A percentile compares a stretch with the other conserved stretches of the same genome.
Evolutionary conservation across 2,113 vertebrate genomes (phyloP).

Genomic region (Proterorhinus semilunaris): DNA sequence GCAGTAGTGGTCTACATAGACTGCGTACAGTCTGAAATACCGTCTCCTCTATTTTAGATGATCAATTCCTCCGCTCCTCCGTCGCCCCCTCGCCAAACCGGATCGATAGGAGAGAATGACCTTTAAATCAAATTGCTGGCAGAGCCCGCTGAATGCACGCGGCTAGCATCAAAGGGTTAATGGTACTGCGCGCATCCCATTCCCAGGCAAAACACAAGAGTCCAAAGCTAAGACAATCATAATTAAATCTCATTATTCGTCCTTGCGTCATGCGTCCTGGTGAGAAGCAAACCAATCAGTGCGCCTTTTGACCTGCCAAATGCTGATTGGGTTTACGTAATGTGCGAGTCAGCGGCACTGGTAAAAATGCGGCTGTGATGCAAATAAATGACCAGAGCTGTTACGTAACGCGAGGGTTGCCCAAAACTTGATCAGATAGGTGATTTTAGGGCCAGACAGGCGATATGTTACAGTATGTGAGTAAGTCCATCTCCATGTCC

Average conservation of each 20-base stretch:
- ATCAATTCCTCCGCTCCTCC: slow-evolving; percentile 74
- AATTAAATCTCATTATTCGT: slow-evolving; percentile 46
- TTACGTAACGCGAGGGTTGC: slow-evolving; percentile 49
- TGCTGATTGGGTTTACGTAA: slow-evolving; percentile 39
- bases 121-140: slow-evolving; percentile 82
- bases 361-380: slow-evolving; percentile 49
- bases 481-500: neutral
- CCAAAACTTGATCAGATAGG: neutral
- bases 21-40: slow-evolving; percentile 68
- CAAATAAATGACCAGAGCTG: slow-evolving; percentile 47
- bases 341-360: slow-evolving; percentile 13
- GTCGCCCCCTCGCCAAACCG: slow-evolving; percentile 73
- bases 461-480: neutral
- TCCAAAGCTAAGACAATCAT: slow-evolving; percentile 40
- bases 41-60: slow-evolving; percentile 76
- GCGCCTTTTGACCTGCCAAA: slow-evolving; percentile 40
- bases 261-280: neutral
- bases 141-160: slow-evolving; percentile 70
- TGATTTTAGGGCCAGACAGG: neutral
- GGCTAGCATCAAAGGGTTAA: slow-evolving; percentile 73
- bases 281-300: slow-evolving; percentile 23
- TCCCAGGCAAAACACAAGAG: slow-evolving; percentile 26
- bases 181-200: slow-evolving; percentile 44
- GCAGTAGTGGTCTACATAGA: slow-evolving; percentile 53
- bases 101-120: slow-evolving; percentile 81